Base-by-base conservation (phyloP, 2,888 invertebrate genomes). In the Chydorus sphaericus region DNA sequence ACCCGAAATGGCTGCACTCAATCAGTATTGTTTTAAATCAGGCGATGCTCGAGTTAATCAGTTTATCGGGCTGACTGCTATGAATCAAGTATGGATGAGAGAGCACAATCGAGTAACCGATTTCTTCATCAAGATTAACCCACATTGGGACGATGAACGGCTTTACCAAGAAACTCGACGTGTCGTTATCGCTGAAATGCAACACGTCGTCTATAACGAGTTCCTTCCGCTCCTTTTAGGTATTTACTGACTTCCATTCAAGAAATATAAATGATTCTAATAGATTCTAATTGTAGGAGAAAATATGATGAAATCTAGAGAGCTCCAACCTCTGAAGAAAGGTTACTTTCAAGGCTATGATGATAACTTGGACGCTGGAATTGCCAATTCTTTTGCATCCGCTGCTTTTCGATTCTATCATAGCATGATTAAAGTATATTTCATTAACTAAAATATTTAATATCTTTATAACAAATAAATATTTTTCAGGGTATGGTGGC, bases 161-260 rank as follows among this genome's bases (percentile, higher is more conserved):
- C 60, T 87, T 1, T 90, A 78, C 69, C 83, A 88, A 66, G 91
- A 92, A 70, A 67, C 84, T 0, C 72, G 90, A 57, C 77, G 78
- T 63, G 82, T 93, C 28, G 67, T 92, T 0, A 79, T 76, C 0
- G 92, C 90, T 0, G 85, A 89, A 71, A 77, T 91, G 71, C 89
- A 90, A 64, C 90, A 91, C 63, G 83, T 91, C 55, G 81, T 85
- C 0, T 91, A 85, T 66, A 77, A 79, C 7, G 91, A 91, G 69
- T 88, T 89, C 66, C 65, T 91, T 59, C 86, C 87, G 0, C 74
- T 82, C 28, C 69, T 91, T 8, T 67, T 91, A n/a, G 85, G 85
- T 75, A 66, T 71, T 54, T 63, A 28, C 3, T 16, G 11, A 36
- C 10, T 8, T 23, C 20, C 14, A 7, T 1, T n/a, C 14, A 44